Evolutionary conservation across 2,888 invertebrate species (phyloP).

Genomic region (Hetaerina titia): DNA sequence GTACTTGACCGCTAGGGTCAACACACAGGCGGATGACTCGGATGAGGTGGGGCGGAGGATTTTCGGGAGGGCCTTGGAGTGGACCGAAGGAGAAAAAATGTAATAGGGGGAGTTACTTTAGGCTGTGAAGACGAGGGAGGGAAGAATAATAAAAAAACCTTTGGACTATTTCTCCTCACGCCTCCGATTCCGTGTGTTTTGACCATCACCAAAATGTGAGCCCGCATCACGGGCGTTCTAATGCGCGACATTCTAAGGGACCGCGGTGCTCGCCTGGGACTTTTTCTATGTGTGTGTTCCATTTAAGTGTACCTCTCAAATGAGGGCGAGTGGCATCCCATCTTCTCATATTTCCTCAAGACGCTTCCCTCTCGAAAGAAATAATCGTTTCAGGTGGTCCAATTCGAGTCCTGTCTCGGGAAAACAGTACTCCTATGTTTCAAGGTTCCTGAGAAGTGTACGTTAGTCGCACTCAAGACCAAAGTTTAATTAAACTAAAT

Average conservation of each 20-base stretch:
- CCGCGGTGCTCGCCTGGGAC: background rate
- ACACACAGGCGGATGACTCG: constrained; percentile 32
- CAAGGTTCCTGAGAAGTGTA: too few relatives aligned
- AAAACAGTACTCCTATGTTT: too few relatives aligned
- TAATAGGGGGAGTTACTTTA: background rate
- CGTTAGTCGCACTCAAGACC: too few relatives aligned
- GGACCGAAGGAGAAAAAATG: background rate
- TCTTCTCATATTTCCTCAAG: background rate
- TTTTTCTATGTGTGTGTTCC: background rate
- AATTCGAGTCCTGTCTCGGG: background rate
- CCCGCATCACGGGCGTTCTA: constrained; percentile 45
- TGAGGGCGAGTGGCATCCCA: background rate
- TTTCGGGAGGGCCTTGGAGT: background rate
- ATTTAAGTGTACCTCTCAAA: background rate
- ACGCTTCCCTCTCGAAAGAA: background rate
- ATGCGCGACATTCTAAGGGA: constrained; percentile 54
- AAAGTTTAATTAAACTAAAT: too few relatives aligned
- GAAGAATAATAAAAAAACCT: constrained; percentile 52
- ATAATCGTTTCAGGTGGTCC: constrained; percentile 22
- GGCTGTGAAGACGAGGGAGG: background rate
- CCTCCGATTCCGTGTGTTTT: background rate
- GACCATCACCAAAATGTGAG: constrained; percentile 38
- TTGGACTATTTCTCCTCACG: constrained; percentile 59
- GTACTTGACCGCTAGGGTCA: constrained; percentile 60
- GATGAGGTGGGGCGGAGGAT: constrained; percentile 3